phyloP scores from a whole-genome alignment of 2,797 vertebrate genomes.

The Rallus crepitans region DNA sequence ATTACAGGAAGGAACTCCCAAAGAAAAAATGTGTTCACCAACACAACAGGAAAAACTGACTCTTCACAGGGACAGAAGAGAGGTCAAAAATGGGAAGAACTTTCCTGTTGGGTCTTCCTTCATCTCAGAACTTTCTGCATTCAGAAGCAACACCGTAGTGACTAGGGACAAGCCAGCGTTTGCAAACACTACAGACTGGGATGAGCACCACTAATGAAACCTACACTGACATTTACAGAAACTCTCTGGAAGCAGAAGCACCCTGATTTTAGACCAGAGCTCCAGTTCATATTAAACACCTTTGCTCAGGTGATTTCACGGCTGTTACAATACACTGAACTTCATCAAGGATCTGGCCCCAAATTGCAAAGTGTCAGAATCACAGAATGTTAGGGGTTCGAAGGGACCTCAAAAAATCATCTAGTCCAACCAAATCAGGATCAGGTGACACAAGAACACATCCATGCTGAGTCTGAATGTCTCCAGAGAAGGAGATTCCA shows the following conservation, averaged over 20 bases:
- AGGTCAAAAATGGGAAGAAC: fast-evolving
- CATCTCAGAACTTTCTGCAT: background rate
- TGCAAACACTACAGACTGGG: fast-evolving
- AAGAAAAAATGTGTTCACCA: background rate
- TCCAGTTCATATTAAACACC: background rate
- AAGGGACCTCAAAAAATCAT: too few species aligned
- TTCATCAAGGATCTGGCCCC: background rate
- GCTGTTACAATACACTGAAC: fast-evolving
- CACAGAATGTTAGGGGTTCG: too few species aligned
- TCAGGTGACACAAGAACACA: too few species aligned
- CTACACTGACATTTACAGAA: background rate
- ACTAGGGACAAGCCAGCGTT: fast-evolving
- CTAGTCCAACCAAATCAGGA: too few species aligned
- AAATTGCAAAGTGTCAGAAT: background rate
- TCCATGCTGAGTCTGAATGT: too few species aligned
- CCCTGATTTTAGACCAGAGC: background rate
- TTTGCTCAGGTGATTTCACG: background rate
- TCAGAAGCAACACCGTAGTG: background rate
- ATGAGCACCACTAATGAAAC: background rate
- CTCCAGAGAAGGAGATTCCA: too few species aligned
- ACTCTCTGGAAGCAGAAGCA: background rate
- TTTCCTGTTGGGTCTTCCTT: background rate
- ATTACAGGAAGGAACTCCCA: background rate
- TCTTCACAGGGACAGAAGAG: background rate
- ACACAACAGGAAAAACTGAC: background rate